Percentiles rank a stretch among this genome's conserved stretches.
Evolutionary conservation across 2,113 vertebrate species (phyloP).

Genomic region (Lynx canadensis): DNA sequence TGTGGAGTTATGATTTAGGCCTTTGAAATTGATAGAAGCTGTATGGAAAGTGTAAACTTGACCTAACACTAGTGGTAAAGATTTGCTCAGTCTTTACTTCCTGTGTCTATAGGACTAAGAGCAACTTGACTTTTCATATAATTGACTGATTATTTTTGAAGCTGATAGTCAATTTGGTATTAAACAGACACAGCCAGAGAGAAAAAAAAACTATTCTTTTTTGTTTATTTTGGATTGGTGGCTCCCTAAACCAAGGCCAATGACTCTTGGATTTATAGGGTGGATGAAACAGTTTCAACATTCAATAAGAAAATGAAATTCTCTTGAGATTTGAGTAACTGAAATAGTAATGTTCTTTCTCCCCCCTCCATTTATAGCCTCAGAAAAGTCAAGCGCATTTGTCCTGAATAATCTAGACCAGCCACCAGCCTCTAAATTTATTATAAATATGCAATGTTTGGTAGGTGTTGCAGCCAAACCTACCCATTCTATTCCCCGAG

Average conservation of each 20-base stretch:
- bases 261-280: constrained; percentile 65
- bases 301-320: constrained; percentile 67
- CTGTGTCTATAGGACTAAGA: background rate
- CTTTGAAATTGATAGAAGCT: background rate
- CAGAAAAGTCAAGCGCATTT: constrained; percentile 53
- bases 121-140: constrained; percentile 10
- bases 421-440: constrained; percentile 42
- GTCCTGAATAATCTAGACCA: constrained; percentile 62
- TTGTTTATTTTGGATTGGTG: constrained; percentile 66
- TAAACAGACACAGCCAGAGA: constrained; percentile 48
- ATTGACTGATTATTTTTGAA: constrained; percentile 64
- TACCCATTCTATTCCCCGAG: constrained; percentile 5
- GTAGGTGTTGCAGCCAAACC: constrained; percentile 57
- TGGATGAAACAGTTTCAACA: constrained; percentile 66
- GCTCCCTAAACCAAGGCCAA: constrained; percentile 36
- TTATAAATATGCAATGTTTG: constrained; percentile 53
- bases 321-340: background rate
- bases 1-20: background rate
- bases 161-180: constrained; percentile 40
- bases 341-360: constrained; percentile 37
- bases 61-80: background rate
- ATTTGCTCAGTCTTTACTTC: constrained; percentile 36
- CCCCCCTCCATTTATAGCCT: constrained; percentile 34
- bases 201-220: constrained; percentile 44
- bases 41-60: background rate